Evolutionary conservation across 2,888 invertebrate genomes (phyloP).

Genomic region (Microplitis deprimator): DNA sequence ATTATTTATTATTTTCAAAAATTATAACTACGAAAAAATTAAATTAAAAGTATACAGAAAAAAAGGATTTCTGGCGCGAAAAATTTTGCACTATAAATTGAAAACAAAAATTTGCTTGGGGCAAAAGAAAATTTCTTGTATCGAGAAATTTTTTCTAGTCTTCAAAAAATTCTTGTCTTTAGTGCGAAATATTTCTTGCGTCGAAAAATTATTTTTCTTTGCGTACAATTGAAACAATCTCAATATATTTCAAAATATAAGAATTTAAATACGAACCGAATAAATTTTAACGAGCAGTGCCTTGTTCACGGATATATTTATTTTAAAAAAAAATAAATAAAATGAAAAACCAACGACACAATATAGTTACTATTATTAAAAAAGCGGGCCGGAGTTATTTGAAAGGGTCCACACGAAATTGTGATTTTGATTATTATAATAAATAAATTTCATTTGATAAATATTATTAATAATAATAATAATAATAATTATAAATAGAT

Average conservation of each 20-base stretch:
- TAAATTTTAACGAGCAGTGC: constrained; percentile 65
- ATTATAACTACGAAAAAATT: no score
- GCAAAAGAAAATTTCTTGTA: no score
- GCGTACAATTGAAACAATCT: neutral
- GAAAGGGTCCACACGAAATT: constrained; percentile 65
- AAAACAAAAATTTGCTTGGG: no score
- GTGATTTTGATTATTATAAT: constrained; percentile 51
- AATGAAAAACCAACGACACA: constrained; percentile 33
- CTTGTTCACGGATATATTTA: constrained; percentile 68
- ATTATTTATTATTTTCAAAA: no score
- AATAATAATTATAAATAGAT: neutral
- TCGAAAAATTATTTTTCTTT: no score
- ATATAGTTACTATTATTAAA: constrained; percentile 45
- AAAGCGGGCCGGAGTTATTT: constrained; percentile 59
- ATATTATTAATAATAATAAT: neutral
- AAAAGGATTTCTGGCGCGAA: no score
- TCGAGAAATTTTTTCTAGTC: no score
- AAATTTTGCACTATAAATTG: no score
- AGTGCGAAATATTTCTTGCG: no score
- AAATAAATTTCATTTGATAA: no score
- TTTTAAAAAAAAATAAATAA: constrained; percentile 50
- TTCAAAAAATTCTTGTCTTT: no score
- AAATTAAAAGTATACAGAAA: no score
- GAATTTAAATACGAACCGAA: constrained; percentile 51
- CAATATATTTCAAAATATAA: constrained; percentile 29